Evolutionary conservation across 2,113 vertebrate genomes (phyloP), one percentile per base, ranked within the genome.

Genomic region (Dryoscopus gambensis): DNA sequence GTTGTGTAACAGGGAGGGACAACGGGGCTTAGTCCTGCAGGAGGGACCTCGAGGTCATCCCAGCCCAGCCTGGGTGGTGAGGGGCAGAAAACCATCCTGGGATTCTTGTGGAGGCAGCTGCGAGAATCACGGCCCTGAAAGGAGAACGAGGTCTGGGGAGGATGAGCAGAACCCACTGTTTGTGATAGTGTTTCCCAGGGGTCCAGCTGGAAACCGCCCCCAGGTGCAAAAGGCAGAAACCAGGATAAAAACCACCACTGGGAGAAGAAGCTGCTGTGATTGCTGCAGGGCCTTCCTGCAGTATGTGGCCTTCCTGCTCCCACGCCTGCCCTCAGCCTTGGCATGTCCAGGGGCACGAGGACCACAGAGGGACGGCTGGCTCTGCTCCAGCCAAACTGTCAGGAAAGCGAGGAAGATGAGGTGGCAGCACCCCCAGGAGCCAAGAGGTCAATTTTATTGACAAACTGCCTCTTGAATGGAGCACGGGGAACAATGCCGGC

Each of bases 381-480:
- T 63, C 59, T 14, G 27, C 78, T 37, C 39, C 7, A 10, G n/a
- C 69, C 20, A 1, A 59, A 76, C 39, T 0, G 10, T 3, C 2
- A 15, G 75, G 16, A 37, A 24, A 57, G 21, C 55, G 77, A 84
- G 60, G 74, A 89, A 91, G 81, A 95, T 64, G 91, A 97, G 90
- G 90, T 9, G 37, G 64, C 55, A 74, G 64, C 77, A 62, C 35
- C 89, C 47, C 62, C 3, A 3, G 39, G 79, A 93, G 87, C 47
- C 0, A 1, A n/a, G 73, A 76, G 95, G 95, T 96, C 94, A 81
- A 62, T 92, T 92, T 90, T 96, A 94, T 96, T 97, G 97, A 95
- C 88, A 93, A 91, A 87, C 84, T 8, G 78, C 57, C 86, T 89
- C 74, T 79, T 89, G 90, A 97, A 84, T 90, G 95, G 93, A 88